Evolutionary conservation across 2,113 vertebrate genomes (phyloP).

Genomic region (Labeo catla): DNA sequence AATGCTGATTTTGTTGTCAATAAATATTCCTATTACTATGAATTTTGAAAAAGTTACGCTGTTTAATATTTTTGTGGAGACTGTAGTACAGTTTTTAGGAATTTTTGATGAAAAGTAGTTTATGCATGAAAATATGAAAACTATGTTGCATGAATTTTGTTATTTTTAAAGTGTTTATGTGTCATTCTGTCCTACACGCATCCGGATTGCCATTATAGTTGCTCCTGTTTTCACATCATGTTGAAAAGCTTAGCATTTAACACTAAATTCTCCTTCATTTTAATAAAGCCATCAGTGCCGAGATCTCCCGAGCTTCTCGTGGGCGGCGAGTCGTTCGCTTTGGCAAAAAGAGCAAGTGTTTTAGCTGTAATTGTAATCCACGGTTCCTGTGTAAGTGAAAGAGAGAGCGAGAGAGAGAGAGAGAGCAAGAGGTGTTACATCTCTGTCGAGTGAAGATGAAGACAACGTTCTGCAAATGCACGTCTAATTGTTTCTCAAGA

Average conservation of each 20-base stretch:
- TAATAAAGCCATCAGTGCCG: background rate
- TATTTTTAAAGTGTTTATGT: background rate
- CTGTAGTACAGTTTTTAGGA: background rate
- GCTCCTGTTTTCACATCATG: background rate
- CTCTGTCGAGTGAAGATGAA: conserved; percentile 12
- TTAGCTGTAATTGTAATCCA: conserved; percentile 16
- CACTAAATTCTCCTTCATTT: background rate
- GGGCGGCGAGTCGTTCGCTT: background rate
- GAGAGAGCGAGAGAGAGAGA: background rate
- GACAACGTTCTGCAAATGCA: background rate
- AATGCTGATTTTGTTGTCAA: background rate
- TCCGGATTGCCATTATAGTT: background rate
- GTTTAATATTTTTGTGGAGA: background rate
- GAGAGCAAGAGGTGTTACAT: conserved; percentile 20
- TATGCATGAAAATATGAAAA: background rate
- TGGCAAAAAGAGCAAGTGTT: conserved; percentile 32
- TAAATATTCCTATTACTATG: background rate
- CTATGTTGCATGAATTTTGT: background rate
- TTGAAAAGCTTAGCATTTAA: background rate
- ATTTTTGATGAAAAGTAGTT: background rate
- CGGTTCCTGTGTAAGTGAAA: background rate
- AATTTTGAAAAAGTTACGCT: background rate
- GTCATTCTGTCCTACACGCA: background rate
- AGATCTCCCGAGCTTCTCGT: background rate
- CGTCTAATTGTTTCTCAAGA: conserved; percentile 37